These are phyloP conservation scores for Caloenas nicobarica DNA, from an alignment of 2,113 vertebrate species.

Conservation along the genomic window DNA sequence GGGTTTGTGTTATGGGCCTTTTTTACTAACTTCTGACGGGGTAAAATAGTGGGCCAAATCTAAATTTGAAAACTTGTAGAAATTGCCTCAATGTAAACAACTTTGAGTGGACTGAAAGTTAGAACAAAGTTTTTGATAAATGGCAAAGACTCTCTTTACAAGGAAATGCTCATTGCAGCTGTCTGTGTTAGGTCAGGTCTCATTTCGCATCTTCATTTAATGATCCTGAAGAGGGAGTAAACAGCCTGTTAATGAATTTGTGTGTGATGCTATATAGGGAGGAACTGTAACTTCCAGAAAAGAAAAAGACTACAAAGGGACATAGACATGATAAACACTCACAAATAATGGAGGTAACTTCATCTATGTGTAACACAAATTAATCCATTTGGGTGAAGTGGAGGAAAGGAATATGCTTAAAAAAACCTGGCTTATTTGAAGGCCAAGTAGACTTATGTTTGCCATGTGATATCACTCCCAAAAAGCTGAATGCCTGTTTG, in stretches of 20 bases:
- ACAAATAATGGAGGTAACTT: conserved; percentile 27
- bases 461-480: background rate
- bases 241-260: conserved; percentile 46
- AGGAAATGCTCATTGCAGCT: conserved; percentile 25
- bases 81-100: background rate
- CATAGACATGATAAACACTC: background rate
- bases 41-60: background rate
- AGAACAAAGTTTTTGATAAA: conserved; percentile 17
- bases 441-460: background rate
- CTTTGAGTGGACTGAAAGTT: background rate
- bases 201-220: conserved; percentile 56
- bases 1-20: background rate
- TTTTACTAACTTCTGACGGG: background rate
- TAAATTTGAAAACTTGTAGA: background rate
- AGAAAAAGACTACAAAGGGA: conserved; percentile 7
- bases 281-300: conserved; percentile 15
- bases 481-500: background rate
- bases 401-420: background rate
- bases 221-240: conserved; percentile 59
- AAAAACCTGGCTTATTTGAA: background rate
- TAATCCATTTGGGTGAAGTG: background rate
- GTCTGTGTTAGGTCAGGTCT: conserved; percentile 35
- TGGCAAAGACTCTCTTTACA: background rate
- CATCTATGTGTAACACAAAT: background rate
- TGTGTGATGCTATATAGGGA: conserved; percentile 7